Percentiles rank a stretch among this genome's conserved stretches.
phyloP scores from a whole-genome alignment of 2,888 invertebrate genomes.

The Parasteatoda lunata region DNA sequence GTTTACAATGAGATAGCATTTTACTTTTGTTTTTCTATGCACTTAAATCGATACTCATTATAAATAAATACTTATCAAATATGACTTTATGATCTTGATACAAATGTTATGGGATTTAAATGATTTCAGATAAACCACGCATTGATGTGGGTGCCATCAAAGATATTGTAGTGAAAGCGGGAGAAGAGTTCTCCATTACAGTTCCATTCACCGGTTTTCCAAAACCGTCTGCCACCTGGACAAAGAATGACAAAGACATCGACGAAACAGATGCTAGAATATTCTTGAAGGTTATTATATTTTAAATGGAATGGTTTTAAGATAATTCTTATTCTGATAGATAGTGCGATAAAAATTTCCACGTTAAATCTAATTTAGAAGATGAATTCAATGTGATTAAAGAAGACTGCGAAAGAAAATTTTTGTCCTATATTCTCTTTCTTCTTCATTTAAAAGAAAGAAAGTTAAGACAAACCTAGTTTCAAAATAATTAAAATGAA shows the following conservation, averaged over 20 bases:
- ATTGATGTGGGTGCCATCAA: constrained; percentile 95
- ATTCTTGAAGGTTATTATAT: constrained; percentile 74
- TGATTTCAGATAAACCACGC: constrained; percentile 86
- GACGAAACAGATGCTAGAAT: constrained; percentile 75
- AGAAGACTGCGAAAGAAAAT: no score
- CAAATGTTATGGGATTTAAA: neutral
- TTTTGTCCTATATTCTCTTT: no score
- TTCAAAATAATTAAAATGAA: no score
- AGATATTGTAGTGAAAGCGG: constrained; percentile 96
- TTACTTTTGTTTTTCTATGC: no score
- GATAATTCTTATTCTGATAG: no score
- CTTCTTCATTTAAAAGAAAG: no score
- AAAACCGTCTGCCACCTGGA: constrained; percentile 95
- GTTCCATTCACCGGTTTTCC: constrained; percentile 97
- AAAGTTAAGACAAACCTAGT: no score
- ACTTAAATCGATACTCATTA: neutral
- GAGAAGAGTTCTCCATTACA: constrained; percentile 97
- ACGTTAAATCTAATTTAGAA: no score
- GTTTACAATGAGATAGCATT: no score
- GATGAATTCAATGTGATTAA: no score
- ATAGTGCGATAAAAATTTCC: no score
- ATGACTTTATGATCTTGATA: constrained; percentile 1
- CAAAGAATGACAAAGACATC: constrained; percentile 87
- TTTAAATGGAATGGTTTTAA: no score
- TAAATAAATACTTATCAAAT: neutral